Conservation (phyloP, 1,140 invertebrate species). For the Polyergus mexicanus region DNA sequence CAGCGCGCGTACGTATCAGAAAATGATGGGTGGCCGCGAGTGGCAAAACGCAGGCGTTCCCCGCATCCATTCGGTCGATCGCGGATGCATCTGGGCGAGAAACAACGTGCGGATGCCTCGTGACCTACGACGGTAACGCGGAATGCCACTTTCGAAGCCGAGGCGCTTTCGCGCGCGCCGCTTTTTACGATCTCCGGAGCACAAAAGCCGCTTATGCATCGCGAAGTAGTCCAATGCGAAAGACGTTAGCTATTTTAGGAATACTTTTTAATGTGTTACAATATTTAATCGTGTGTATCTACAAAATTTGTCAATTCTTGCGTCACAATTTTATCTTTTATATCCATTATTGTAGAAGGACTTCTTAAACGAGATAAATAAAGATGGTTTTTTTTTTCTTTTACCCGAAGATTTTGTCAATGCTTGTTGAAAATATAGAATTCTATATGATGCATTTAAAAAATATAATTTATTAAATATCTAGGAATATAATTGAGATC, state of each 20-base stretch:
- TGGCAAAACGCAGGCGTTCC: conserved; percentile 14
- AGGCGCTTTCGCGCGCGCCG: conserved; percentile 61
- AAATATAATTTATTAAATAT: not conserved
- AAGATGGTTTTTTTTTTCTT: conserved; percentile 7
- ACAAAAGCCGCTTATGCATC: conserved; percentile 32
- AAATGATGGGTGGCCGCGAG: conserved; percentile 68
- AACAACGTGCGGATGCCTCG: conserved; percentile 79
- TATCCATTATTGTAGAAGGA: not conserved
- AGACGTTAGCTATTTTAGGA: conserved; percentile 50
- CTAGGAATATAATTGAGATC: not conserved
- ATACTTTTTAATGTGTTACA: not conserved
- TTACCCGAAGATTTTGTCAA: not conserved
- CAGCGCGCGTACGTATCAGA: conserved; percentile 78
- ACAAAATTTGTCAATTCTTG: not conserved
- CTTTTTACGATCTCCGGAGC: conserved; percentile 68
- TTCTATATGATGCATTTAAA: not conserved
- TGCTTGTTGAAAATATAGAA: not conserved
- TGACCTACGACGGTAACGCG: conserved; percentile 79
- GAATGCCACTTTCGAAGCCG: conserved; percentile 75
- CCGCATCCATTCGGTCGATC: not conserved
- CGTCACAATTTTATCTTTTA: not conserved
- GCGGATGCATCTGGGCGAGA: conserved; percentile 45
- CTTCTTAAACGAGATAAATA: not conserved
- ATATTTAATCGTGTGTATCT: not conserved
- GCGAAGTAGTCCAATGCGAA: conserved; percentile 76